Conservation (phyloP, 2,113 vertebrate species). For the Nothobranchius kuhntae region DNA sequence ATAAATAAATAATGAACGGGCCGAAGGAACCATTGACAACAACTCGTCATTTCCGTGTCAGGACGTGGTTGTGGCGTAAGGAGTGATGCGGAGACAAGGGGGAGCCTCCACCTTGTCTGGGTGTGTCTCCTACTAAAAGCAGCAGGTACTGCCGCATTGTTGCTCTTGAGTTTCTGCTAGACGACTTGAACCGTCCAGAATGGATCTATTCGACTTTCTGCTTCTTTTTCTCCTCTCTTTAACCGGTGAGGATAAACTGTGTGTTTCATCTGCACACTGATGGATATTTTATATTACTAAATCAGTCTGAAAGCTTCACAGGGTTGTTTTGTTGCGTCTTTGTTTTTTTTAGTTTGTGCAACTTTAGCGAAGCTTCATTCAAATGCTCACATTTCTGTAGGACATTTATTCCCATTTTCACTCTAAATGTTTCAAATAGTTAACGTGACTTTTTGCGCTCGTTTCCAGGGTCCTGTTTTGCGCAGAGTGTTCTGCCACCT, state of each 20-base stretch:
- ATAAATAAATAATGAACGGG: no score
- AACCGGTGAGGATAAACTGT: conserved; percentile 14
- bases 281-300: no score
- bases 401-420: neutral
- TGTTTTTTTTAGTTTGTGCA: neutral
- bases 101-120: conserved; percentile 27
- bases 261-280: neutral
- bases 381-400: neutral
- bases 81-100: neutral
- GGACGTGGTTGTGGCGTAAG: no score
- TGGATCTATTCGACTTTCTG: conserved; percentile 29
- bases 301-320: no score
- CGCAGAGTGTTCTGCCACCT: neutral
- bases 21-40: no score
- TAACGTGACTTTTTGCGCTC: neutral
- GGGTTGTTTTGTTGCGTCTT: no score
- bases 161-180: conserved; percentile 17
- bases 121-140: conserved; percentile 43
- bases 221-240: conserved; percentile 34
- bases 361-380: neutral
- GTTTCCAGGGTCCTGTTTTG: conserved; percentile 13
- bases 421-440: neutral
- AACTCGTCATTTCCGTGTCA: no score
- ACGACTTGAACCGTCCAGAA: conserved; percentile 39
- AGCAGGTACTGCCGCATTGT: conserved; percentile 26